Base-by-base conservation (phyloP, 1,140 invertebrate species). In the Muscidifurax raptorellus region DNA sequence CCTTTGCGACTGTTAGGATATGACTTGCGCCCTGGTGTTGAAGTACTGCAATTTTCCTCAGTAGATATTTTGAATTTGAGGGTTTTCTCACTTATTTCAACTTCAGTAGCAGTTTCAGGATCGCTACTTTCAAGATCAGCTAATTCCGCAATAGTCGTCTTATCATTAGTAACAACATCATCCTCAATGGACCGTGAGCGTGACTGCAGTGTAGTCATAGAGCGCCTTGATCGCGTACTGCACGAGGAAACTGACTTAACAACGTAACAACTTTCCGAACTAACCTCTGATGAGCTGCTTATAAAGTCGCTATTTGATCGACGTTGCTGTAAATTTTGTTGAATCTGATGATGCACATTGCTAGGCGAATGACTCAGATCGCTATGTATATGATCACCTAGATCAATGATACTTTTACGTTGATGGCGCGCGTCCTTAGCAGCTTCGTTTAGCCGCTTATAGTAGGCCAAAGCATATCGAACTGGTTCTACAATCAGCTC, bases 31-130 rank as follows among this genome's bases (percentile, higher is more conserved):
- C 94, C 94, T 22, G 90, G 89, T 10, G 78, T 85, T 15, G 40
- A 86, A 69, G 80, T 85, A 28, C 90, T 89, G 13, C 91, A 75
- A 12, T 91, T 92, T 79, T 94, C 94, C 88, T 96, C 96, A 0
- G 96, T 96, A 15, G 96, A 95, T 83, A 96, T 95, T 89, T 96
- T 96, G 86, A 96, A 96, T 88, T 96, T 96, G 0, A 96, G 93
- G 2, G 96, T 95, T 89, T 96, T 96, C 88, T 97, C 96, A 76
- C 95, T 96, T 76, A 96, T 94, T 87, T 96, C 96, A 1, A 96
- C 96, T 90, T 97, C 96, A 22, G 95, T 96, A 12, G 95, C 95
- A 2, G 95, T 96, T 87, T 95, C 95, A 0, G 94, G 94, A 85
- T 96, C 95, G 86, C 94, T 95, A 84, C 95, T 95, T 18, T 94